These are phyloP conservation scores for Leptodactylus fuscus DNA, from an alignment of 2,113 vertebrate species.

Conservation along the genomic window DNA sequence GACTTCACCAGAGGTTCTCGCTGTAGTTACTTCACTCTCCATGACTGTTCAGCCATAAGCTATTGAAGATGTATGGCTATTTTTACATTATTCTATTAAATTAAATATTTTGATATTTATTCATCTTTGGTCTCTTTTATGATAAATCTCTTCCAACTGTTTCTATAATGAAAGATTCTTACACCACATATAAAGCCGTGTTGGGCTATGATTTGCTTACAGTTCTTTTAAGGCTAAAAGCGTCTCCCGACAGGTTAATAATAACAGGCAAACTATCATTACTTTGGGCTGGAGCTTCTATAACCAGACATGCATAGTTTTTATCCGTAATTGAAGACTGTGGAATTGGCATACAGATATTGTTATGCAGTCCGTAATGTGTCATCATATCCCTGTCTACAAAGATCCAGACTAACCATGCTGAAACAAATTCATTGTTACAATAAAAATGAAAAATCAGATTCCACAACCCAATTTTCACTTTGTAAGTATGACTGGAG, in stretches of 20 bases:
- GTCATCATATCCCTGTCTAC: not conserved
- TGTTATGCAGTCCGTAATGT: conserved; percentile 3
- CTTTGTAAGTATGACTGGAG: not conserved
- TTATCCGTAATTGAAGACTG: conserved; percentile 21
- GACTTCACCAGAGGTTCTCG: too few species aligned
- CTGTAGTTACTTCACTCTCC: too few species aligned
- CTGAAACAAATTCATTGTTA: conserved; percentile 1
- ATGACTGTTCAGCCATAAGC: too few species aligned
- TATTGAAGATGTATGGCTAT: too few species aligned
- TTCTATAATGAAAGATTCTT: not conserved
- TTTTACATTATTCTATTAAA: too few species aligned
- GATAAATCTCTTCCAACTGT: not conserved
- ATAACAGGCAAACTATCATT: conserved; percentile 7
- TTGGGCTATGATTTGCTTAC: not conserved
- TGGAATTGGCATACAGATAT: not conserved
- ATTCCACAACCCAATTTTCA: not conserved
- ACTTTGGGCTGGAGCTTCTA: not conserved
- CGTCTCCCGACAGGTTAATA: not conserved
- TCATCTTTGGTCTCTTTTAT: not conserved
- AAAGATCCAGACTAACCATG: not conserved
- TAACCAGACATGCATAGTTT: not conserved
- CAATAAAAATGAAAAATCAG: conserved; percentile 1
- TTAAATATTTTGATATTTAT: too few species aligned
- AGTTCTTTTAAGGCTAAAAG: not conserved
- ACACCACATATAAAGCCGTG: not conserved